Conservation (phyloP, 2,797 vertebrate genomes). For the Tapirus indicus region DNA sequence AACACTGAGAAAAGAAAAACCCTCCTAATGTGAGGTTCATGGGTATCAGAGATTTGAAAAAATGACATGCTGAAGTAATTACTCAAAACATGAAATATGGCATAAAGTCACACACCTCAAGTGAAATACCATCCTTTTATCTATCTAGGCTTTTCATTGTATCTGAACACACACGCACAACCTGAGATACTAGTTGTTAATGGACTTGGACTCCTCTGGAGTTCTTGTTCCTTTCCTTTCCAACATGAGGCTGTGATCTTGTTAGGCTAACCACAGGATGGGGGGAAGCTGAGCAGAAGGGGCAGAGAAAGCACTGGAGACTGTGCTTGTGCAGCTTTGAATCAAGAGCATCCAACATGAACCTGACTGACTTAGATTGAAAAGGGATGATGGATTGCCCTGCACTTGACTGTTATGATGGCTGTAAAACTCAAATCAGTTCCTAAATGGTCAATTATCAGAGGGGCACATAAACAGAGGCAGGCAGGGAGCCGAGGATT, state of each 20-base stretch:
- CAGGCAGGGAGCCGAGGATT: not conserved
- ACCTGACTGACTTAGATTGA: not conserved
- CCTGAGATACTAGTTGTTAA: too few relatives aligned
- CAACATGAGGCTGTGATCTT: not conserved
- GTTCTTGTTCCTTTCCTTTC: not conserved
- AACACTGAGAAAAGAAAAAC: not conserved
- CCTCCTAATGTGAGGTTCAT: not conserved
- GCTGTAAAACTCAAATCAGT: constrained; percentile 52
- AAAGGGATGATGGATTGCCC: not conserved
- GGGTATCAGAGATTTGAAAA: not conserved
- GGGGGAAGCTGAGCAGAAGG: not conserved
- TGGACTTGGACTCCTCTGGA: not conserved
- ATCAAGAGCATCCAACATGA: not conserved
- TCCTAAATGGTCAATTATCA: constrained; percentile 18
- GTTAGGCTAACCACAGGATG: too few relatives aligned
- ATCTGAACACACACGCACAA: not conserved
- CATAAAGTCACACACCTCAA: too few relatives aligned
- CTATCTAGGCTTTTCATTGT: not conserved
- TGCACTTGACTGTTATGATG: not conserved
- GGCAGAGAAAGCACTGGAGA: not conserved
- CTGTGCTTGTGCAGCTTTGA: not conserved
- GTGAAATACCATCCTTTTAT: not conserved
- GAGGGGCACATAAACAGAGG: not conserved
- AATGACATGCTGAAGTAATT: not conserved
- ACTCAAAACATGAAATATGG: not conserved